Evolutionary conservation across 2,113 vertebrate species (phyloP).

Genomic region (Pitta sordida): DNA sequence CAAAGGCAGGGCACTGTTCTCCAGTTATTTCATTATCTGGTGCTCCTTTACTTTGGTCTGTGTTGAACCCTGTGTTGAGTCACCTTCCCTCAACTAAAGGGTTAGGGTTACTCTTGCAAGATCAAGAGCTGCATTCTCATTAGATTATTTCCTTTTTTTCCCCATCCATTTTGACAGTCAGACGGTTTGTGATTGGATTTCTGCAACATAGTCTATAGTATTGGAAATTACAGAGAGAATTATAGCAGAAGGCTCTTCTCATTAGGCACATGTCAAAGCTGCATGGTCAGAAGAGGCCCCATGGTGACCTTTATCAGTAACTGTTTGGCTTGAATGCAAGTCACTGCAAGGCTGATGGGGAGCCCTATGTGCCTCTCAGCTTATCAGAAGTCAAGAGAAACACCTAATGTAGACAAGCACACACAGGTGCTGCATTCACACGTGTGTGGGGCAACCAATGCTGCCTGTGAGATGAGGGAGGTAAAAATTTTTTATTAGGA

Average conservation of each 20-base stretch:
- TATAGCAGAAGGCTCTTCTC: neutral
- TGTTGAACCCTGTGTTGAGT: neutral
- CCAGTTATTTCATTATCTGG: neutral
- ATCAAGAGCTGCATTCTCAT: neutral
- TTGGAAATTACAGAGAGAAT: neutral
- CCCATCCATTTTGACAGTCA: neutral
- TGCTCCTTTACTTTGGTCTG: neutral
- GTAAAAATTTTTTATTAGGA: neutral
- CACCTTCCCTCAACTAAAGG: neutral
- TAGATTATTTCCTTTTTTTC: neutral
- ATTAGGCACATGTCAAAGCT: neutral
- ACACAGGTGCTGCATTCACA: neutral
- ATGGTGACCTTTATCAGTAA: neutral
- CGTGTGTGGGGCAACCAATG: accelerated
- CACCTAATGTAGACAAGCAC: neutral
- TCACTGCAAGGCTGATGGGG: neutral
- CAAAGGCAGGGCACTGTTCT: neutral
- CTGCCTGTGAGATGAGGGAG: neutral
- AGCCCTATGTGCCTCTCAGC: neutral
- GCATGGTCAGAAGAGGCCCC: neutral
- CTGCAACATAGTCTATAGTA: neutral
- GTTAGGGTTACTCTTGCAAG: neutral
- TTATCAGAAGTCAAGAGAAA: neutral
- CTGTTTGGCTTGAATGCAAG: neutral
- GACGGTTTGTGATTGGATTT: neutral